Evolutionary conservation across 2,888 invertebrate species (phyloP).

Genomic region (Clusia tigrina): DNA sequence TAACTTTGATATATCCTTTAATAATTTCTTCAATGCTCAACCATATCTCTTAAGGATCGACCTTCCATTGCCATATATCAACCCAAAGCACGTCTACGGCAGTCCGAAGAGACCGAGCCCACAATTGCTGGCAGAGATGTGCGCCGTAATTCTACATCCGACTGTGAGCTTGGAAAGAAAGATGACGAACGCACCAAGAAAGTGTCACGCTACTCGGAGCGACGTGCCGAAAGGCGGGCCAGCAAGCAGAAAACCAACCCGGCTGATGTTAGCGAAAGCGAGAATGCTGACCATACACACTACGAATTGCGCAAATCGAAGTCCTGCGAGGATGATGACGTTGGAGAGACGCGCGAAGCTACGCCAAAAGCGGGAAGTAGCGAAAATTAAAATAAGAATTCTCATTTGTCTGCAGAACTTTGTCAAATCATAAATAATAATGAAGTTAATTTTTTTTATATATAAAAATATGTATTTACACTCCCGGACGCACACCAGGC

Average conservation of each 20-base stretch:
- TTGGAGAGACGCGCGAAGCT: too few species aligned
- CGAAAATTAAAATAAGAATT: neutral
- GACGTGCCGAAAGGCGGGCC: slow-evolving; percentile 43
- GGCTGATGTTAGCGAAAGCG: neutral
- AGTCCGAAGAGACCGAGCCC: slow-evolving; percentile 49
- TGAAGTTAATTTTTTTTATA: too few species aligned
- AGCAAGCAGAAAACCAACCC: too few species aligned
- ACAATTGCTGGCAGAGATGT: slow-evolving; percentile 36
- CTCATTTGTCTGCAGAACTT: too few species aligned
- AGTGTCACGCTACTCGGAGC: slow-evolving; percentile 54
- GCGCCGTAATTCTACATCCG: slow-evolving; percentile 47
- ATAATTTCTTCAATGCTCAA: neutral
- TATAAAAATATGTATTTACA: too few species aligned
- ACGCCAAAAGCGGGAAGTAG: neutral
- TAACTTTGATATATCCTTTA: slow-evolving; percentile 2
- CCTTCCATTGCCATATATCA: slow-evolving; percentile 90
- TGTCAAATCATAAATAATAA: too few species aligned
- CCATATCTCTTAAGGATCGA: slow-evolving; percentile 73
- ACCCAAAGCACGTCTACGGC: slow-evolving; percentile 68
- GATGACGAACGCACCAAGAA: slow-evolving; percentile 43
- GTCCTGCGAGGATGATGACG: too few species aligned
- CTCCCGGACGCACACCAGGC: too few species aligned
- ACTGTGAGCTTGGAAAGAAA: slow-evolving; percentile 48
- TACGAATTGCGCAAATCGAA: neutral
- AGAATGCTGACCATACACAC: neutral